These are phyloP conservation scores for Drosophila pseudotalamancana DNA, from an alignment of 2,888 invertebrate species.

Conservation along the genomic window DNA sequence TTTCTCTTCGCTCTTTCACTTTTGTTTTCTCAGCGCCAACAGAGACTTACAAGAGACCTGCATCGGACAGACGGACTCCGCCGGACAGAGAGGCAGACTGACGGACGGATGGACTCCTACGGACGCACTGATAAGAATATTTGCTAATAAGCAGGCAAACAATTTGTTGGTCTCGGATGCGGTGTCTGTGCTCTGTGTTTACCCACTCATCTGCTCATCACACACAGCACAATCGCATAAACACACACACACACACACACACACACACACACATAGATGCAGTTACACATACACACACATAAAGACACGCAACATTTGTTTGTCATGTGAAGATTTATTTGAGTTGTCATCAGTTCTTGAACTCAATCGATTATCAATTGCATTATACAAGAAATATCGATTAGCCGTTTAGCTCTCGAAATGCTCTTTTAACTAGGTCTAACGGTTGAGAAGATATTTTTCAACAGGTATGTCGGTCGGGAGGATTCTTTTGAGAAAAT, in stretches of 20 bases:
- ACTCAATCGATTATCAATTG: conserved; percentile 8
- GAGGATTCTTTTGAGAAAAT: no score
- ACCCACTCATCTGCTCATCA: conserved; percentile 51
- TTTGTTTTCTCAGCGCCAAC: conserved; percentile 72
- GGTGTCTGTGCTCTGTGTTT: conserved; percentile 40
- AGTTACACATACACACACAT: not conserved
- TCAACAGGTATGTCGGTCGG: not conserved
- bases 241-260: not conserved
- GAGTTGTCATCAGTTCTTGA: conserved; percentile 18
- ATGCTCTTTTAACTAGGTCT: not conserved
- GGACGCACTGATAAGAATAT: conserved; percentile 69
- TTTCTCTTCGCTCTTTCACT: conserved; percentile 37
- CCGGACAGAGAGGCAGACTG: conserved; percentile 7
- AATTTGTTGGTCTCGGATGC: conserved; percentile 25
- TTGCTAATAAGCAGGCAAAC: conserved; percentile 76
- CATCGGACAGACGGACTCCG: not conserved
- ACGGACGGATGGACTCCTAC: not conserved
- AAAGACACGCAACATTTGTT: conserved; percentile 51
- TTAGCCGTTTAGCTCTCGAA: not conserved
- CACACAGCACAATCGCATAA: not conserved
- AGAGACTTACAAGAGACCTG: conserved; percentile 47
- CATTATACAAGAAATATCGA: conserved; percentile 1
- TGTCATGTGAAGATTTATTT: conserved; percentile 12
- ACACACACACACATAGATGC: not conserved
- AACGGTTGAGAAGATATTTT: not conserved